Base-by-base conservation (phyloP, 37 sponge, comb jelly and placozoan genomes). In the Dysidea cf. avara region DNA sequence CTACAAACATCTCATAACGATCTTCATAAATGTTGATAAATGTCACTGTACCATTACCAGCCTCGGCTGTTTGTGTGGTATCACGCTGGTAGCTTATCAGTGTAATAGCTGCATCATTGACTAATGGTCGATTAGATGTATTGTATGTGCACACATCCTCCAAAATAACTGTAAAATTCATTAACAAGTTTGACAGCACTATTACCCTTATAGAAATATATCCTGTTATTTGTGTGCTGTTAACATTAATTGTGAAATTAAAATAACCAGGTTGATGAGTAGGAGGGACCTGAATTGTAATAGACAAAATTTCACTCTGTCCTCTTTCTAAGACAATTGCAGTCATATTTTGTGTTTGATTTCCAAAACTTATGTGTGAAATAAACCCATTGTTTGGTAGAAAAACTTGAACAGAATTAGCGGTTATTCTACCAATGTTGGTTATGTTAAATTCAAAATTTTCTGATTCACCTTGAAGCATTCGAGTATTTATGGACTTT, bases 141-240 rank as follows among this genome's bases (percentile, higher is more conserved):
- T 67, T 67, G 54, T 77, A 77, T n/a, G n/a, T n/a, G n/a, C n/a
- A n/a, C n/a, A n/a, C n/a, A n/a, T n/a, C n/a, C n/a, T n/a, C n/a
- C n/a, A n/a, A n/a, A n/a, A n/a, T n/a, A n/a, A n/a, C n/a, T 29
- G 76, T 76, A 38, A 76, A 76, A 33, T 76, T 64, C 55, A 76
- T 52, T 30, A 63, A 40, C 4, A 34, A 33, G 57, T 76, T 29
- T 51, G 76, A 76, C 9, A 65, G 64, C 24, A 76, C 76, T 22
- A 32, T 39, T 7, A 76, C 36, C 1, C 4, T 53, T 0, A 76
- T 17, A 24, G 54, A 68, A 36, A 77, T 36, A 37, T 26, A 2
- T 38, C 3, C 13, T n/a, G 22, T 57, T 38, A 59, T 31, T 55
- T 77, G 68, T 16, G 1, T 38, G 58, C 66, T 56, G 12, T 46